Conservation (phyloP, 1,140 invertebrate species). For the Formica exsecta region DNA sequence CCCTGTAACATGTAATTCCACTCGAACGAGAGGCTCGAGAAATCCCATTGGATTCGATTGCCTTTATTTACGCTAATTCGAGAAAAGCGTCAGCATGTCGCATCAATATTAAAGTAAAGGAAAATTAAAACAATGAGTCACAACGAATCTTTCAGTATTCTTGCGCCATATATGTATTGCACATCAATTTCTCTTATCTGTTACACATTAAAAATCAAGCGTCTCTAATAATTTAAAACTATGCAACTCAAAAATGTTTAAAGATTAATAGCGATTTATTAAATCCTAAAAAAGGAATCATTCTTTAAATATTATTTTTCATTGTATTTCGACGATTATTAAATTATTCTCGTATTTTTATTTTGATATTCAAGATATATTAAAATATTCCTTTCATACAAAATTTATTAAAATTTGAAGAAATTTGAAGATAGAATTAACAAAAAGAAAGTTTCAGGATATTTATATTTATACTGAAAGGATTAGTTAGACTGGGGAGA, state of each 20-base stretch:
- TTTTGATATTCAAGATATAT: neutral
- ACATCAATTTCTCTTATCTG: conserved; percentile 8
- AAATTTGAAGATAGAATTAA: neutral
- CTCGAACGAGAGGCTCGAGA: conserved; percentile 56
- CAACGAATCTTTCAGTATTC: conserved; percentile 24
- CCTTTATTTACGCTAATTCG: neutral
- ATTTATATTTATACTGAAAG: conserved; percentile 24
- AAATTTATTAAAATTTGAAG: neutral
- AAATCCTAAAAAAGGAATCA: neutral
- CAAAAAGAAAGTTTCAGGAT: neutral
- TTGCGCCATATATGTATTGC: neutral
- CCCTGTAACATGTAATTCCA: conserved; percentile 71
- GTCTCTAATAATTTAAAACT: conserved; percentile 24
- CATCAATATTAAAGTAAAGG: neutral
- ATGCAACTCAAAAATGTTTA: too few species aligned
- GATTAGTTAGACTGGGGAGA: conserved; percentile 2
- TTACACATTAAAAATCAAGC: neutral
- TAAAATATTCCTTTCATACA: neutral
- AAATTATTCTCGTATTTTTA: neutral
- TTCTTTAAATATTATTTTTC: neutral
- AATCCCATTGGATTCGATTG: conserved; percentile 62
- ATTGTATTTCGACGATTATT: neutral
- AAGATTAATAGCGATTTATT: neutral
- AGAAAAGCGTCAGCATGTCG: conserved; percentile 19
- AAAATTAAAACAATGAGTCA: neutral